Conservation (phyloP, 2,888 invertebrate species). For the Camptogramma bilineatum region DNA sequence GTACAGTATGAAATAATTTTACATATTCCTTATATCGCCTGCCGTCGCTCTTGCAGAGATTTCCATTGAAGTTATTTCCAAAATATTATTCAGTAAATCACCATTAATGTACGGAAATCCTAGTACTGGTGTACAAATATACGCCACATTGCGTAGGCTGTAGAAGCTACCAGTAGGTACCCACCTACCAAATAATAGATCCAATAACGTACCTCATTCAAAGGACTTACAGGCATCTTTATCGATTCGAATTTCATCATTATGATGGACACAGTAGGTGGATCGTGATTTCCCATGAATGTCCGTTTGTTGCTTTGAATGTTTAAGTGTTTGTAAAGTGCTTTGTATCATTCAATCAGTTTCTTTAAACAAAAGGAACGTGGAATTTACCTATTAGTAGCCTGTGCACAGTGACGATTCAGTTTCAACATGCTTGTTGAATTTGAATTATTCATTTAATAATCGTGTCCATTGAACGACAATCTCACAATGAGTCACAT, state of each 20-base stretch:
- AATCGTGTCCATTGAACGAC: constrained; percentile 17
- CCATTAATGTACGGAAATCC: too few relatives aligned
- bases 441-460: constrained; percentile 22
- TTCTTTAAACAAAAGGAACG: constrained; percentile 25
- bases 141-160: too few relatives aligned
- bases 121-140: too few relatives aligned
- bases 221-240: background rate
- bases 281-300: constrained; percentile 31
- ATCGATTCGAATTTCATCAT: constrained; percentile 28
- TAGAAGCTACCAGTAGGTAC: background rate
- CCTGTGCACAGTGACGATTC: constrained; percentile 8
- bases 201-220: constrained; percentile 3
- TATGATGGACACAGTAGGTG: constrained; percentile 22
- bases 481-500: constrained; percentile 12
- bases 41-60: too few relatives aligned
- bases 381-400: constrained; percentile 11
- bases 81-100: too few relatives aligned
- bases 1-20: too few relatives aligned
- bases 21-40: too few relatives aligned
- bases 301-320: constrained; percentile 25
- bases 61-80: too few relatives aligned
- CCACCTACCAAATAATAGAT: background rate
- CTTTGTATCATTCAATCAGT: constrained; percentile 21
- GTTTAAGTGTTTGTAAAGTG: constrained; percentile 20
- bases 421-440: constrained; percentile 13